A percentile compares a stretch with the other conserved stretches of the same genome.
Evolutionary conservation across 2,113 vertebrate species (phyloP).

Genomic region (Podarcis raffonei): DNA sequence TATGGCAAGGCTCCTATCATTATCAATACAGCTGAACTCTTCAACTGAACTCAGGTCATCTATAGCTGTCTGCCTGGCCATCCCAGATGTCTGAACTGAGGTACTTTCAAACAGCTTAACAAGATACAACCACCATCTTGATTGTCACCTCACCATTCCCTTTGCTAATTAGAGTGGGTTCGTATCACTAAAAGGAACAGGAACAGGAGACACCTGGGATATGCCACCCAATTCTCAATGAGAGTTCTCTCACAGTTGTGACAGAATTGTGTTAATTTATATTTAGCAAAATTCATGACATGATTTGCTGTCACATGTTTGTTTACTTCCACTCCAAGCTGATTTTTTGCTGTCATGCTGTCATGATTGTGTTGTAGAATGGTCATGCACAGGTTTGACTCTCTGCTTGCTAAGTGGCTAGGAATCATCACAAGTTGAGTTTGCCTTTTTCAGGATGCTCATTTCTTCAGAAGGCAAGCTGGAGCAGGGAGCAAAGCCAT

Average conservation of each 20-base stretch:
- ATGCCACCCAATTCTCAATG: neutral
- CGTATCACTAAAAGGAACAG: neutral
- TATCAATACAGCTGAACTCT: neutral
- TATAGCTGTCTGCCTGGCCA: neutral
- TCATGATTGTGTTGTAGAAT: neutral
- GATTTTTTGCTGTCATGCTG: neutral
- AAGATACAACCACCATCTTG: neutral
- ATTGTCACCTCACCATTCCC: neutral
- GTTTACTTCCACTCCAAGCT: neutral
- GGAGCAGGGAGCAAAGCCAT: neutral
- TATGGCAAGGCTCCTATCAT: neutral
- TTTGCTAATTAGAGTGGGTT: neutral
- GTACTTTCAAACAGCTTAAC: neutral
- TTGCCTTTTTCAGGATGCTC: neutral
- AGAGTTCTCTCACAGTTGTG: neutral
- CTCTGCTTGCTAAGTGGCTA: neutral
- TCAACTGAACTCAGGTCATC: neutral
- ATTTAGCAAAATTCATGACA: neutral
- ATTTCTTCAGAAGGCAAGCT: neutral
- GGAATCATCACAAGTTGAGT: neutral
- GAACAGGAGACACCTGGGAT: neutral
- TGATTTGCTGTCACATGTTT: neutral
- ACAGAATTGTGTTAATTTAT: neutral
- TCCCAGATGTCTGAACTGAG: neutral
- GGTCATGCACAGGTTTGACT: neutral